Evolutionary conservation across 2,797 vertebrate genomes (phyloP).

Genomic region (Craterocephalus amniculus): DNA sequence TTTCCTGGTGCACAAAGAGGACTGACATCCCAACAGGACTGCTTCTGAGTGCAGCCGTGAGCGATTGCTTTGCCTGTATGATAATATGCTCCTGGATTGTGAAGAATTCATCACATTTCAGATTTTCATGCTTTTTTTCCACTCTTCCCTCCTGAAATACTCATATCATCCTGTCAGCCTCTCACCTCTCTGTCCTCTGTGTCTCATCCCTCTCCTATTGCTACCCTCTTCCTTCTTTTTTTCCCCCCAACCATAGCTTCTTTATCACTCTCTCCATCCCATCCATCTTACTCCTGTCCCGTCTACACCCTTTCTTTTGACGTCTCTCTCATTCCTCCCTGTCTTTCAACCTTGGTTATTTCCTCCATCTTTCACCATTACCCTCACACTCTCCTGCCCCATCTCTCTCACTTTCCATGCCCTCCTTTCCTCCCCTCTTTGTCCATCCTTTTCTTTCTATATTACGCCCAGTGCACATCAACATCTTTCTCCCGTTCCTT

Average conservation of each 20-base stretch:
- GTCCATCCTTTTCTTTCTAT: conserved; percentile 59
- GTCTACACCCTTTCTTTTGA: conserved; percentile 78
- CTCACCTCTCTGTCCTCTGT: conserved; percentile 62
- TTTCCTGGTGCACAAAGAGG: conserved; percentile 22
- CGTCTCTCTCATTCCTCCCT: conserved; percentile 76
- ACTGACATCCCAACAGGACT: conserved; percentile 39
- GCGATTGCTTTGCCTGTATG: conserved; percentile 47
- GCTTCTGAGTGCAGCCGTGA: conserved; percentile 48
- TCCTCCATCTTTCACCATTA: conserved; percentile 76
- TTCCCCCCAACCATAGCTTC: conserved; percentile 58
- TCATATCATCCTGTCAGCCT: conserved; percentile 71
- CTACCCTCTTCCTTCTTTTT: conserved; percentile 52
- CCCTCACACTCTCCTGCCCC: conserved; percentile 43
- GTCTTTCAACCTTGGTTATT: conserved; percentile 76
- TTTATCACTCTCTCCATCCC: conserved; percentile 71
- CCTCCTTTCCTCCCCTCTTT: conserved; percentile 53
- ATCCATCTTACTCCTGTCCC: conserved; percentile 77
- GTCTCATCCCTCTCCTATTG: conserved; percentile 65
- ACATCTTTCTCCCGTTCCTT: conserved; percentile 47
- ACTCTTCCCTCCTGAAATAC: conserved; percentile 59
- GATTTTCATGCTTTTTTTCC: conserved; percentile 54
- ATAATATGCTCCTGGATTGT: conserved; percentile 54
- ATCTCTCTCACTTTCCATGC: conserved; percentile 55
- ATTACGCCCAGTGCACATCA: conserved; percentile 45
- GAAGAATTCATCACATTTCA: conserved; percentile 65